Percentiles rank a stretch among this genome's conserved stretches.
phyloP scores from a whole-genome alignment of 53 echinoderm and acorn worm genomes.

The Holothuria leucospilota region DNA sequence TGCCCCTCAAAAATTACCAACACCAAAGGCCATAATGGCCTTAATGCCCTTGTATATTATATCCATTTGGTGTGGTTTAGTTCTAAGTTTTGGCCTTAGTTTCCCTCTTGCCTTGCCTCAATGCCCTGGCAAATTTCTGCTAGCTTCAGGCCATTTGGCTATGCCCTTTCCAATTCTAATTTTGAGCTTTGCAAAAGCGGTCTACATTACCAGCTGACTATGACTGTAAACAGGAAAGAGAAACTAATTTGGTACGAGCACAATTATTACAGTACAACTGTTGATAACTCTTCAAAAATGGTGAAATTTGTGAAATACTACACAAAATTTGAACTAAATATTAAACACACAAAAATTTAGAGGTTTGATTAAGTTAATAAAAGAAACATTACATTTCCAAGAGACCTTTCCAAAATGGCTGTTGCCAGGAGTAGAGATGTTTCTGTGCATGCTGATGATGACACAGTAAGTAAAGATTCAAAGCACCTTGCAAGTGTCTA shows the following conservation, averaged over 20 bases:
- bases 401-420: constrained; percentile 83
- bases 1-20: too few species aligned
- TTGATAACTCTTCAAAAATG: neutral
- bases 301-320: neutral
- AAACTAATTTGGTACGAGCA: neutral
- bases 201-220: too few species aligned
- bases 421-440: constrained; percentile 74
- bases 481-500: neutral
- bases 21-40: too few species aligned
- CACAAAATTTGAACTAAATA: neutral
- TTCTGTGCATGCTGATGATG: constrained; percentile 21
- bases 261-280: neutral
- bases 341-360: neutral
- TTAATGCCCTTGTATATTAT: too few species aligned
- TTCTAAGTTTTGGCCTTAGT: too few species aligned
- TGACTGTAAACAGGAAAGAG: neutral
- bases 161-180: too few species aligned
- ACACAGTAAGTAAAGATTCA: neutral
- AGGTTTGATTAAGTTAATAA: neutral
- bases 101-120: too few species aligned
- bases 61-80: too few species aligned
- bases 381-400: constrained; percentile 83
- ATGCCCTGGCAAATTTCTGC: too few species aligned
- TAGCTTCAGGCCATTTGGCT: too few species aligned
- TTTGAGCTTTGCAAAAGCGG: too few species aligned